Conservation (phyloP, 35 echinoderm and acorn worm species). For the Ophiothrix spiculata region DNA sequence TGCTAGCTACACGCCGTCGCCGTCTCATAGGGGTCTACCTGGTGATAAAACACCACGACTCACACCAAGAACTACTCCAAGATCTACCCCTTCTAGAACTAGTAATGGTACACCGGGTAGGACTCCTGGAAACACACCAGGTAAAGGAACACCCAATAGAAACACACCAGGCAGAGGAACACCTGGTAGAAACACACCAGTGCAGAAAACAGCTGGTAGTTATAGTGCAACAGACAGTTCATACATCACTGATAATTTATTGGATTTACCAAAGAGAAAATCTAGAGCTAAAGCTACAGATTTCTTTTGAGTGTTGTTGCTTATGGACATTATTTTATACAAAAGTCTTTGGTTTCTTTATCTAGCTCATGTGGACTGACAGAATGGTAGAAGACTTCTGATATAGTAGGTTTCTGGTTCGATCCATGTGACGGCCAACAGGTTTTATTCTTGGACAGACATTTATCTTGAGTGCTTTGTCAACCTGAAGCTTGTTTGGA, state of each 20-base stretch:
- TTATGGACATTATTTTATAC: too few species aligned
- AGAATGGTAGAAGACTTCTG: too few species aligned
- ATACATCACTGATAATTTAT: constrained; percentile 79
- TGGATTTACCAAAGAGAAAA: constrained; percentile 78
- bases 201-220: background rate
- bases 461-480: too few species aligned
- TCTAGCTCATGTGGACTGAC: too few species aligned
- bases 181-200: constrained; percentile 1
- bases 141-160: constrained; percentile 10
- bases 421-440: too few species aligned
- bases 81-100: constrained; percentile 33
- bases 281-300: constrained; percentile 63
- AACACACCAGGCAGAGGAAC: background rate
- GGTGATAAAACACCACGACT: constrained; percentile 86
- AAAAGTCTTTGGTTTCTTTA: too few species aligned
- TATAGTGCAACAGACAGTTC: constrained; percentile 18
- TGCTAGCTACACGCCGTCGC: constrained; percentile 93
- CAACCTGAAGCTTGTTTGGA: too few species aligned
- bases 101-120: constrained; percentile 13
- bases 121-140: constrained; percentile 42
- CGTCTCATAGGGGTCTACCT: constrained; percentile 15
- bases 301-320: constrained; percentile 96
- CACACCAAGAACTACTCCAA: constrained; percentile 35
- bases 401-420: too few species aligned
- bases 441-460: too few species aligned